Percentiles rank a stretch among this genome's conserved stretches.
These are phyloP conservation scores for Sorex fumeus DNA, from an alignment of 2,113 vertebrate species.

Conservation along the genomic window DNA sequence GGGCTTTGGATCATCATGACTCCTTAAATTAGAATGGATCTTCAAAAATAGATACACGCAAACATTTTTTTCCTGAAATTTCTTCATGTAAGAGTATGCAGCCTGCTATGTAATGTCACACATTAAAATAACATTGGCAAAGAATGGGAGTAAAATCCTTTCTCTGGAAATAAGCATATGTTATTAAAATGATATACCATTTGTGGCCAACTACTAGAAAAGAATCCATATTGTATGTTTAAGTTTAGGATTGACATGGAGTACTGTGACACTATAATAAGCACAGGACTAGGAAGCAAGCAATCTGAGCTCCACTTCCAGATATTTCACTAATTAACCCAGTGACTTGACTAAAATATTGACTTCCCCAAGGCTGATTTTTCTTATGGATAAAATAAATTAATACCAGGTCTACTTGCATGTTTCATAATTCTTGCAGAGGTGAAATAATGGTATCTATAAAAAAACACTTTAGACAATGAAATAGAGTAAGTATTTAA, in stretches of 20 bases:
- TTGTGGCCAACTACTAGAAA: constrained; percentile 82
- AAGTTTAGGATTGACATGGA: constrained; percentile 65
- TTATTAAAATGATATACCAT: constrained; percentile 83
- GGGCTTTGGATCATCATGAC: constrained; percentile 80
- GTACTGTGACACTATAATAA: constrained; percentile 63
- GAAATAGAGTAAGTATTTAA: background rate
- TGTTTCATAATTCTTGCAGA: constrained; percentile 33
- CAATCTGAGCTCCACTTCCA: constrained; percentile 28
- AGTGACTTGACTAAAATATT: constrained; percentile 13
- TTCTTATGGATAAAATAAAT: constrained; percentile 31
- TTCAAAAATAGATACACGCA: constrained; percentile 83
- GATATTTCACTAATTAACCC: constrained; percentile 38
- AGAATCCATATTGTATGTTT: constrained; percentile 72
- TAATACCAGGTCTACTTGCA: constrained; percentile 18
- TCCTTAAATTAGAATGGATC: constrained; percentile 83
- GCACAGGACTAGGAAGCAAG: constrained; percentile 37
- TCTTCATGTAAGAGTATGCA: constrained; percentile 80
- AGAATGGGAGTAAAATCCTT: constrained; percentile 81
- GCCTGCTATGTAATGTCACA: constrained; percentile 84
- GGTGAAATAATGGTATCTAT: constrained; percentile 47
- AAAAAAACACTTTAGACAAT: constrained; percentile 41
- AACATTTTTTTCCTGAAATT: constrained; percentile 78
- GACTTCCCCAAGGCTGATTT: constrained; percentile 41
- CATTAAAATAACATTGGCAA: constrained; percentile 85
- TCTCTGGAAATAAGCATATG: constrained; percentile 86